Base-by-base conservation (phyloP, 2,113 vertebrate species). In the Callocephalon fimbriatum region DNA sequence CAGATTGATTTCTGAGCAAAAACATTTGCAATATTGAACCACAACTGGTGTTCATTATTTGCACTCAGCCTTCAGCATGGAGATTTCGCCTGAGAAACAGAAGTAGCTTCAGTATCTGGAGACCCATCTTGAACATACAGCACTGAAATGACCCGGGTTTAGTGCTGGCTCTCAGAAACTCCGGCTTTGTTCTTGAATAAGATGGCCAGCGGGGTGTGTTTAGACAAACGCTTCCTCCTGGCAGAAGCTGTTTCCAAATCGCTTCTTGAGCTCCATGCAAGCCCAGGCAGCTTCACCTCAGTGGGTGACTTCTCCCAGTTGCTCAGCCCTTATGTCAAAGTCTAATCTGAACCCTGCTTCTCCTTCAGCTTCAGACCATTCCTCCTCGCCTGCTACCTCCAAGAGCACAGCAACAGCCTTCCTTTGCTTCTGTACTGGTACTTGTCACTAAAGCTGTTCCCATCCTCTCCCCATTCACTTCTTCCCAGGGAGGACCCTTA, bases 41-140 rank as follows among this genome's bases (percentile, higher is more conserved):
- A 35, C 1, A 0, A 67, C 65, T 5, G 1, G n/a, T 0, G 0
- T 15, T 88, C 27, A 37, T 84, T 84, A 56, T 67, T 78, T 77
- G n/a, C 0, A 0, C 45, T 73, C 62, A 70, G 56, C 58, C 4
- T 2, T 38, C 71, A 35, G 66, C 63, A 31, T 0, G 5, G 65
- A 79, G 74, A 77, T 80, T 90, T 77, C 0, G 3, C 68, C 61
- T 70, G 58, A 82, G 71, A 90, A 86, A 58, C 51, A 67, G 82
- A 80, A 74, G 38, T 59, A 38, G 40, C 62, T 92, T 68, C 35
- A 16, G 92, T 88, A 93, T 86, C 82, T 74, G 9, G 68, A 86
- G 45, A 42, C 53, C 29, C 50, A 77, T 59, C 85, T 63, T 50
- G 54, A 77, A 73, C 88, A 70, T 58, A 66, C 26, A 32, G 50